A percentile compares a stretch with the other conserved stretches of the same genome.
phyloP scores from a whole-genome alignment of 2,888 invertebrate genomes.

The Caenorhabditis sp. region DNA sequence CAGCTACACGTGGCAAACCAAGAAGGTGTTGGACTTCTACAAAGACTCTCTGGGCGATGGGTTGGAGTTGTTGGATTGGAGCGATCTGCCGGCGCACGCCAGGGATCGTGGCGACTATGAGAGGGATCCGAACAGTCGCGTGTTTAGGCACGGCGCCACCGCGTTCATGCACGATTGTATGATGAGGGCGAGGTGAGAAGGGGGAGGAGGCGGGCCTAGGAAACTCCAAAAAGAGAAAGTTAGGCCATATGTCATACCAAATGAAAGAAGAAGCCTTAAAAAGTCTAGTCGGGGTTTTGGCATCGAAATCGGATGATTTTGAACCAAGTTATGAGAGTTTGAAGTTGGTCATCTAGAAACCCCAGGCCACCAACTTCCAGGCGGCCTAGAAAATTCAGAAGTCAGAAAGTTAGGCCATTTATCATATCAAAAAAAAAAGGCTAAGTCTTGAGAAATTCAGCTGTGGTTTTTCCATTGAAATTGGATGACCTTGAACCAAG shows the following conservation, averaged over 20 bases:
- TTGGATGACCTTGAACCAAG: too few relatives aligned
- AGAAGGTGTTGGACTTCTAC: slow-evolving; percentile 67
- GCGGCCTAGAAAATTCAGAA: too few relatives aligned
- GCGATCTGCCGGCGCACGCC: slow-evolving; percentile 66
- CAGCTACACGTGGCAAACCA: slow-evolving; percentile 66
- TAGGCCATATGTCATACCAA: too few relatives aligned
- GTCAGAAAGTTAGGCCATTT: too few relatives aligned
- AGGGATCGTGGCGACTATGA: slow-evolving; percentile 58
- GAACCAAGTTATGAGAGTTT: background rate
- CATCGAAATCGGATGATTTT: background rate
- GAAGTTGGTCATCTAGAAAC: background rate
- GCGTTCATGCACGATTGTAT: slow-evolving; percentile 72
- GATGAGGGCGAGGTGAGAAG: slow-evolving; percentile 59
- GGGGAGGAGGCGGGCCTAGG: too few relatives aligned
- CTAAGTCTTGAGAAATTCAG: too few relatives aligned
- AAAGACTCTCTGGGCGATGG: slow-evolving; percentile 63
- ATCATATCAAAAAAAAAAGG: too few relatives aligned
- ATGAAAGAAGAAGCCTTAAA: too few relatives aligned
- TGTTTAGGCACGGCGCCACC: slow-evolving; percentile 65
- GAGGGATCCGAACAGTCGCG: slow-evolving; percentile 63
- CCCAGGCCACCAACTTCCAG: background rate
- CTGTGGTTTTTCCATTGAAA: too few relatives aligned
- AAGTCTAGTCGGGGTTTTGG: background rate
- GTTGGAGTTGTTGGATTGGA: slow-evolving; percentile 69
- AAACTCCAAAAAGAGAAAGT: too few relatives aligned